These are phyloP conservation scores for Arge pagana DNA, from an alignment of 2,888 invertebrate species.

Conservation along the genomic window DNA sequence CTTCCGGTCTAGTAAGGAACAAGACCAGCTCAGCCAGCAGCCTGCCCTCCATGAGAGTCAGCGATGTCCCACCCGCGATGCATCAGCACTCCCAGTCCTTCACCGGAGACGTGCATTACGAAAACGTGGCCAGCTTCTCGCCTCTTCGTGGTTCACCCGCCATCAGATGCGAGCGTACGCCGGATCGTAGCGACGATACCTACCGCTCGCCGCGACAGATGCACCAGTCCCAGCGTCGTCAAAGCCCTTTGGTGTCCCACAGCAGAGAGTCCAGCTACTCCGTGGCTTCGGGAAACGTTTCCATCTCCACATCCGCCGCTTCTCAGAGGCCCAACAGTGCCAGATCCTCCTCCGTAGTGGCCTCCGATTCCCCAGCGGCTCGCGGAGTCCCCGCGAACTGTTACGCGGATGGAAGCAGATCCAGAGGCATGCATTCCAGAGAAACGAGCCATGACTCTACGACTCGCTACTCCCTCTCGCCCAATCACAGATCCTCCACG, in stretches of 20 bases:
- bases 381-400: background rate
- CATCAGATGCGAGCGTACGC: too few species aligned
- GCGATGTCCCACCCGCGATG: constrained; percentile 40
- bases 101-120: constrained; percentile 53
- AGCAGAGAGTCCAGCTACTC: constrained; percentile 49
- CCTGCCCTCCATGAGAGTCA: constrained; percentile 52
- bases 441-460: constrained; percentile 45
- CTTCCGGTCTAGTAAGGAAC: constrained; percentile 34
- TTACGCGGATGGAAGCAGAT: background rate
- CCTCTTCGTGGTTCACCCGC: constrained; percentile 42
- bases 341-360: constrained; percentile 31
- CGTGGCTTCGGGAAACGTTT: constrained; percentile 32
- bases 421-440: constrained; percentile 38
- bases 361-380: constrained; percentile 12
- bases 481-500: constrained; percentile 43
- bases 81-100: constrained; percentile 55
- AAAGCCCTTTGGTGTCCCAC: constrained; percentile 34
- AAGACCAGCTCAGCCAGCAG: constrained; percentile 54
- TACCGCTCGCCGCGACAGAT: constrained; percentile 25
- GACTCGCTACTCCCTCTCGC: constrained; percentile 38
- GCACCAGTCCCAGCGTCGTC: constrained; percentile 27
- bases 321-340: constrained; percentile 42
- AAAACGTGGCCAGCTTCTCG: constrained; percentile 48
- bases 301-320: constrained; percentile 37
- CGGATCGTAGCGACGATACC: constrained; percentile 28